Conservation (phyloP, 2,797 vertebrate genomes). For the Moxostoma hubbsi region DNA sequence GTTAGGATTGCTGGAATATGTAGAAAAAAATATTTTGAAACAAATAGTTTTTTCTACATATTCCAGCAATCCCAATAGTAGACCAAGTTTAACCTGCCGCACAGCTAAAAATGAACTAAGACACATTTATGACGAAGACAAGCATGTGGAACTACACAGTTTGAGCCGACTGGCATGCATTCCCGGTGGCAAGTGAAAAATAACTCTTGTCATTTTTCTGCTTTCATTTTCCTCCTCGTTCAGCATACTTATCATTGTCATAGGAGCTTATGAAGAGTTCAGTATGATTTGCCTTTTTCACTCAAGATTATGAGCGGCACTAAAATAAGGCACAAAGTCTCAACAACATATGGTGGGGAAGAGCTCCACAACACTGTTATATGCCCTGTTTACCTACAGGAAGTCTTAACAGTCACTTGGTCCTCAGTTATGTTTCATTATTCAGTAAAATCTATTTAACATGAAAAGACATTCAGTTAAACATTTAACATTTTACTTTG, state of each 20-base stretch:
- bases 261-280: not conserved
- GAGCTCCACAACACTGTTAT: not conserved
- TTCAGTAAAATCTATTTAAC: too few species aligned
- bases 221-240: constrained; percentile 13
- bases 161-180: not conserved
- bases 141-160: not conserved
- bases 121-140: not conserved
- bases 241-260: not conserved
- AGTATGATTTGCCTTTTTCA: constrained; percentile 21
- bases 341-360: constrained; percentile 43
- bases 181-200: constrained; percentile 18
- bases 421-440: not conserved
- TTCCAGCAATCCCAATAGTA: not conserved
- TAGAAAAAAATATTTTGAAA: constrained; percentile 6
- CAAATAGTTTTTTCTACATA: not conserved
- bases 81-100: constrained; percentile 3
- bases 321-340: constrained; percentile 51
- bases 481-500: too few species aligned
- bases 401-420: not conserved
- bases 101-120: constrained; percentile 10
- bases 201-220: constrained; percentile 16
- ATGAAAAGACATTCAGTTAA: too few species aligned
- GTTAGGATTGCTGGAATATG: constrained; percentile 15
- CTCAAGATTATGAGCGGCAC: constrained; percentile 27
- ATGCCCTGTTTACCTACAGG: not conserved